phyloP scores from a whole-genome alignment of 1,140 invertebrate genomes.

The Dryas iulia region DNA sequence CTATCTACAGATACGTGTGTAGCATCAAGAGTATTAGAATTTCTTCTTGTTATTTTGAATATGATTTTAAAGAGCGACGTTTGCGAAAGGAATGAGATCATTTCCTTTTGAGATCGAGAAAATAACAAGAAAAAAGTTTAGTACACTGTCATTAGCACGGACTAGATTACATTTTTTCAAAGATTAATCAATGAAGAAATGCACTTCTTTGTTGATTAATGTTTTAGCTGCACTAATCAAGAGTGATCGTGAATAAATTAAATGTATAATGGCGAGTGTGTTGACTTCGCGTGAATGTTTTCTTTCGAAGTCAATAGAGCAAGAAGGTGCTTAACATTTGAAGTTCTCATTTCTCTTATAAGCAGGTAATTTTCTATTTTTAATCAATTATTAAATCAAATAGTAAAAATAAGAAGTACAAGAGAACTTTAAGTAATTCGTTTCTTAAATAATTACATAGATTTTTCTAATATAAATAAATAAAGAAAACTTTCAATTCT shows the following conservation, averaged over 20 bases:
- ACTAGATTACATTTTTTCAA: not conserved
- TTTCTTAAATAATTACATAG: too few relatives aligned
- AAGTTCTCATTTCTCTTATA: slow-evolving; percentile 27
- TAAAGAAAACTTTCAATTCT: too few relatives aligned
- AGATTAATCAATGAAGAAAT: not conserved
- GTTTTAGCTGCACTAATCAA: slow-evolving; percentile 15
- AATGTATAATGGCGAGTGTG: slow-evolving; percentile 26
- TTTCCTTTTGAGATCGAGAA: not conserved
- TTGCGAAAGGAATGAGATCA: not conserved
- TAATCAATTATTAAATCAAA: not conserved
- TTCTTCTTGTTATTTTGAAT: not conserved
- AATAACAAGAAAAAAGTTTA: not conserved
- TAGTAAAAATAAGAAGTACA: too few relatives aligned
- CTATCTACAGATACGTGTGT: not conserved
- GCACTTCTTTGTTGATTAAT: too few relatives aligned
- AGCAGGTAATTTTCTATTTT: not conserved
- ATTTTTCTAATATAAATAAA: too few relatives aligned
- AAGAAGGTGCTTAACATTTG: slow-evolving; percentile 36
- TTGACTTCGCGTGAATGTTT: slow-evolving; percentile 38
- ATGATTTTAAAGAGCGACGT: not conserved
- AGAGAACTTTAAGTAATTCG: too few relatives aligned
- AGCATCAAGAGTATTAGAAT: not conserved
- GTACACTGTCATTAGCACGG: not conserved
- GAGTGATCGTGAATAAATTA: slow-evolving; percentile 24
- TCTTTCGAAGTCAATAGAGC: slow-evolving; percentile 41